A percentile compares a stretch with the other conserved stretches of the same genome.
phyloP scores from a whole-genome alignment of 2,113 vertebrate genomes.

The Glareola pratincola region DNA sequence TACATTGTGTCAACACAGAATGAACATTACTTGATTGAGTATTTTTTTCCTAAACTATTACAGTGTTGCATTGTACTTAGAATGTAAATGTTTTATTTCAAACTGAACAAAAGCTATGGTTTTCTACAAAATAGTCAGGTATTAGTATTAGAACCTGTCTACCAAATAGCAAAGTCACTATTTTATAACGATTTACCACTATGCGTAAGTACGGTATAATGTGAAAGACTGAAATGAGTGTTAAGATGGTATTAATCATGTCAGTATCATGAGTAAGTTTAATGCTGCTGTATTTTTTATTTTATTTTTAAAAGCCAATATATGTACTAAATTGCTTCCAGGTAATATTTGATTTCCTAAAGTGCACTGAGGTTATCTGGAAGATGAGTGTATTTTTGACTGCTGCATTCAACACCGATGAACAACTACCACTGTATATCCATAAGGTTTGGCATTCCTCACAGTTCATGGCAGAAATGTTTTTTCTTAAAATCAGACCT shows the following conservation, averaged over 20 bases:
- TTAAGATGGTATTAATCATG: slow-evolving; percentile 75
- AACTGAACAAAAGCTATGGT: slow-evolving; percentile 63
- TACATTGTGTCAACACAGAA: slow-evolving; percentile 53
- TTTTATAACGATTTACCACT: slow-evolving; percentile 74
- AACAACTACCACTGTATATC: slow-evolving; percentile 61
- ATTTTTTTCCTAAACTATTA: slow-evolving; percentile 58
- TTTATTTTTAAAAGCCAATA: slow-evolving; percentile 78
- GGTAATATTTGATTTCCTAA: slow-evolving; percentile 83
- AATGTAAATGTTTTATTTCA: slow-evolving; percentile 67
- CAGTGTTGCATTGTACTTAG: slow-evolving; percentile 68
- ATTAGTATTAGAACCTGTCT: slow-evolving; percentile 70
- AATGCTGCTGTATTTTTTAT: slow-evolving; percentile 83
- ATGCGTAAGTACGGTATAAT: slow-evolving; percentile 73
- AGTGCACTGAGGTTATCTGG: slow-evolving; percentile 86
- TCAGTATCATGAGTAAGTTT: slow-evolving; percentile 77
- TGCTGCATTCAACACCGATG: slow-evolving; percentile 64
- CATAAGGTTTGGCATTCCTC: slow-evolving; percentile 54
- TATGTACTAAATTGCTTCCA: slow-evolving; percentile 86
- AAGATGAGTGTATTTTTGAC: slow-evolving; percentile 69
- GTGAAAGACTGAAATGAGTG: slow-evolving; percentile 77
- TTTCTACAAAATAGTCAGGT: slow-evolving; percentile 68
- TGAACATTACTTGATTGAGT: slow-evolving; percentile 52
- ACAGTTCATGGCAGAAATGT: slow-evolving; percentile 54
- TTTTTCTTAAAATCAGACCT: neutral
- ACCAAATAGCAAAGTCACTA: slow-evolving; percentile 75